Conservation (phyloP, 1,140 invertebrate genomes). For the Caerostris extrusa region DNA sequence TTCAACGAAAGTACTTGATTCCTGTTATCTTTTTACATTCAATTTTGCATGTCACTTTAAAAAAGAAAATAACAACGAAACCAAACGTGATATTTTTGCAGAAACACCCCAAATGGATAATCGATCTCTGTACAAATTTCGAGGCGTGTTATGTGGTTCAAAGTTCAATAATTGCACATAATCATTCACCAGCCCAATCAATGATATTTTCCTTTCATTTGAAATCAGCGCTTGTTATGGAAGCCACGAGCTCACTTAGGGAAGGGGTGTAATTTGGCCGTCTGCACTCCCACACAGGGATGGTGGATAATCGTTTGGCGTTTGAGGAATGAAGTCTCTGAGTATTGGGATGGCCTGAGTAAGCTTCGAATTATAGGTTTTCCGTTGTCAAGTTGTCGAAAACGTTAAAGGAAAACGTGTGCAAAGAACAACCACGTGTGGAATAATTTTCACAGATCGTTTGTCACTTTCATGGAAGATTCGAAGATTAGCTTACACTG, state of each 20-base stretch:
- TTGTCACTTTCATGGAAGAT: conserved; percentile 2
- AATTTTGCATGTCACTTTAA: neutral
- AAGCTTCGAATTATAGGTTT: conserved; percentile 1
- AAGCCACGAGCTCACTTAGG: neutral
- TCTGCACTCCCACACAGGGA: conserved; percentile 42
- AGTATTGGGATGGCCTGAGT: neutral
- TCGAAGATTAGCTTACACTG: neutral
- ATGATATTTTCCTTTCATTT: neutral
- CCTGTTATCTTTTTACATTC: neutral
- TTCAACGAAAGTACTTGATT: too few species aligned
- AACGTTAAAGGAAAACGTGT: neutral
- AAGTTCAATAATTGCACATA: neutral
- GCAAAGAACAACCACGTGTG: neutral
- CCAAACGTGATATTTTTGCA: neutral
- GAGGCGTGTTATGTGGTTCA: conserved; percentile 21
- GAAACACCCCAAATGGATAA: neutral
- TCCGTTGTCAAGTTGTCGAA: conserved; percentile 35
- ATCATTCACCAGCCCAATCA: neutral
- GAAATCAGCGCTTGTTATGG: conserved; percentile 39
- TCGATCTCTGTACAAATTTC: neutral
- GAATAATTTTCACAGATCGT: neutral
- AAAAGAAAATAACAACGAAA: neutral
- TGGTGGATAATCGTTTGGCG: neutral
- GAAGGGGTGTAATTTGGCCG: conserved; percentile 21
- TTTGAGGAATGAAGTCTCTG: neutral